A percentile compares a stretch with the other conserved stretches of the same genome.
phyloP scores from a whole-genome alignment of 2,888 invertebrate genomes.

The Ramazzottius varieornatus region DNA sequence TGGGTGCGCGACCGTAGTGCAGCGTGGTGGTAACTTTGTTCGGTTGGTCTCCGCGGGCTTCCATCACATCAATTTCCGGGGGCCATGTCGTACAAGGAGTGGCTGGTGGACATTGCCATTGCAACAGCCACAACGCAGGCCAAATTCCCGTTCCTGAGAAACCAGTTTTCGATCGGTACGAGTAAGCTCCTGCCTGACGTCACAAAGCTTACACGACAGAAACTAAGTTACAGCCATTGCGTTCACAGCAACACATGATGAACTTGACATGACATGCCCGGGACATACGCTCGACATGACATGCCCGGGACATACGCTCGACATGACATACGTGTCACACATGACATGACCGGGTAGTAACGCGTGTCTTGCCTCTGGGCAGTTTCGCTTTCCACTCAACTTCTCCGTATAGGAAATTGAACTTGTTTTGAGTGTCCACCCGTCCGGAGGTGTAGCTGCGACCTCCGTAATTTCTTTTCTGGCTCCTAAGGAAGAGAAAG shows the following conservation, averaged over 20 bases:
- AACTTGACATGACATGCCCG: too few relatives aligned
- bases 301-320: too few relatives aligned
- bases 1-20: not conserved
- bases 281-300: too few relatives aligned
- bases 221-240: too few relatives aligned
- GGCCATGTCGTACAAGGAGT: not conserved
- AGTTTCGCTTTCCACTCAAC: slow-evolving; percentile 6
- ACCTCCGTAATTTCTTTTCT: not conserved
- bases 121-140: slow-evolving; percentile 11
- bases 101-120: not conserved
- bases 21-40: not conserved
- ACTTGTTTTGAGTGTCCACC: not conserved
- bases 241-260: too few relatives aligned
- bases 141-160: slow-evolving; percentile 17
- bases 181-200: too few relatives aligned
- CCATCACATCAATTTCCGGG: slow-evolving; percentile 1
- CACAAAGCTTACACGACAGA: too few relatives aligned
- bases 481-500: not conserved
- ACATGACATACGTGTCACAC: too few relatives aligned
- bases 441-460: not conserved
- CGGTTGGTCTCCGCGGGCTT: not conserved
- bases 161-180: too few relatives aligned
- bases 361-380: slow-evolving; percentile 5
- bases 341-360: too few relatives aligned
- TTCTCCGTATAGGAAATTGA: slow-evolving; percentile 11